Conservation (phyloP, 2,888 invertebrate genomes). For the Parapristionchus giblindavisi region DNA sequence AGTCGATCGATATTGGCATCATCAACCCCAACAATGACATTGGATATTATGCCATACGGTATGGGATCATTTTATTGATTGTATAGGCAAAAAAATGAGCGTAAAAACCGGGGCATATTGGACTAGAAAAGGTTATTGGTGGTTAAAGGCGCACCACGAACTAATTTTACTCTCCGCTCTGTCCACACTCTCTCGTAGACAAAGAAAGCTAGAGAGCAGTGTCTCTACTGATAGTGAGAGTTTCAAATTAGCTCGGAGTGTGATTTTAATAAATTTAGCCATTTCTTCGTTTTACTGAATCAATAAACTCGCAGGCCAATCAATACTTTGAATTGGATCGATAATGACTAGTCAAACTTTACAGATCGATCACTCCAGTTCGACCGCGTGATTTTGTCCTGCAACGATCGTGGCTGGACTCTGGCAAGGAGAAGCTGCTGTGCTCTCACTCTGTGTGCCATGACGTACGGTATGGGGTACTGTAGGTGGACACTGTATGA, state of each 20-base stretch:
- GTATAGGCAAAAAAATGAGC: not conserved
- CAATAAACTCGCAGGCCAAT: not conserved
- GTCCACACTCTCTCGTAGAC: no score
- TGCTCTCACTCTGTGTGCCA: conserved; percentile 90
- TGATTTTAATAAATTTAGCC: no score
- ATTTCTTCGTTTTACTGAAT: not conserved
- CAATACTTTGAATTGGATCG: no score
- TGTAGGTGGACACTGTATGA: not conserved
- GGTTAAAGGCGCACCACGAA: no score
- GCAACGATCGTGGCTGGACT: conserved; percentile 89
- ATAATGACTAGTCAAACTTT: not conserved
- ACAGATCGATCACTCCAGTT: conserved; percentile 54
- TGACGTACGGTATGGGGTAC: conserved; percentile 74
- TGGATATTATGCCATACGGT: conserved; percentile 80
- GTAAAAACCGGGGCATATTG: not conserved
- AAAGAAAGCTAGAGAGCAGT: no score
- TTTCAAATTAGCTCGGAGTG: no score
- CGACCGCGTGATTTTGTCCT: conserved; percentile 83
- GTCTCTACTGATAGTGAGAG: no score
- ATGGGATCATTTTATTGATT: not conserved
- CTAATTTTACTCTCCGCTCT: no score
- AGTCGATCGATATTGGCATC: conserved; percentile 83
- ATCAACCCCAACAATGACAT: conserved; percentile 92
- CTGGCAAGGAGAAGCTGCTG: conserved; percentile 85
- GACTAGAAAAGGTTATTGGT: no score